Evolutionary conservation across 2,888 invertebrate species (phyloP), one percentile per base, ranked within the genome.

Genomic region (Liposcelis brunnea): DNA sequence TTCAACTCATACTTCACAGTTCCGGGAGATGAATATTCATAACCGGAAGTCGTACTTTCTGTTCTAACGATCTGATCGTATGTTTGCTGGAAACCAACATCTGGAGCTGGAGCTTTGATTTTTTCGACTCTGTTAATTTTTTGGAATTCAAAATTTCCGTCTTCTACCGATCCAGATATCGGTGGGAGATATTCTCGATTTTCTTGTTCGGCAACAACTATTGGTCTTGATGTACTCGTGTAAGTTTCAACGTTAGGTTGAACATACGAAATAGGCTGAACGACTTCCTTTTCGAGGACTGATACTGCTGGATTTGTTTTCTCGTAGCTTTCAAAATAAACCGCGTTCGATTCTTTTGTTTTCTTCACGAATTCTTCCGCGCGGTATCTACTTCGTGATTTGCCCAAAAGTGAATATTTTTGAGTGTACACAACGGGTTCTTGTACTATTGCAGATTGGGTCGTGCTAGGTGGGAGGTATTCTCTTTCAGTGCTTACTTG

Each of bases 401-500:
- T 40, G 8, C 12, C 7, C 16, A 15, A 7, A 10, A n/a, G 32
- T 10, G 37, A 8, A n/a, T n/a, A n/a, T n/a, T n/a, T n/a, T n/a
- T n/a, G n/a, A n/a, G n/a, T n/a, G n/a, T n/a, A n/a, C n/a, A n/a
- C n/a, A n/a, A n/a, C n/a, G n/a, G n/a, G n/a, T 36, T 36, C 7
- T 36, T 36, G 37, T 8, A 36, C 37, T 7, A 36, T 18, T 8
- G 14, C 7, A 15, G 37, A 18, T 12, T 10, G 14, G 8, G 8
- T 10, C 8, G 8, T 10, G 16, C 8, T 14, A 10, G 8, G 7
- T 12, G 46, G 49, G 14, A 49, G 38, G 35, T 36, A 40, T 2
- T 45, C 47, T 37, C 45, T 36, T n/a, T 44, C 47, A 7, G 49
- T 46, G 36, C 44, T 47, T 5, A 49, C 36, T 35, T 35, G 34